Base-by-base conservation (phyloP, 2,888 invertebrate species). In the Chaetogeoica ovagalla region DNA sequence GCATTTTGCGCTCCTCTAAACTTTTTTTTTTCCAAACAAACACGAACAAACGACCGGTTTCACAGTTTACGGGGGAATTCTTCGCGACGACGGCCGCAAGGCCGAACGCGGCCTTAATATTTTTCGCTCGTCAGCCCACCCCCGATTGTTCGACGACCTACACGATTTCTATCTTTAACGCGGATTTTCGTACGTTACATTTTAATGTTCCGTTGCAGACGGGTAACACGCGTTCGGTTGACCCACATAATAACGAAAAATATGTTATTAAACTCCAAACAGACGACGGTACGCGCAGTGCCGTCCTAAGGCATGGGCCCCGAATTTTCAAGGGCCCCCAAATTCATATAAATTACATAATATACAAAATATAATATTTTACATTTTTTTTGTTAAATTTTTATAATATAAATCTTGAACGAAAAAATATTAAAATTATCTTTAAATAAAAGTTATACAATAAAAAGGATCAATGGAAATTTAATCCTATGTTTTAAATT, bases 111-210 rank as follows among this genome's bases (percentile, higher is more conserved):
- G 21, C 59, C 59, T 55, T 13, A 23, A 66, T 43, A 23, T 57
- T 57, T 43, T 43, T 75, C n/a, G 57, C 69, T 52, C 52, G 37
- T 76, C 68, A 69, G 76, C 60, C 76, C 69, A 76, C 76, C 76
- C 76, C 76, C 76, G 23, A 76, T 69, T 69, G 30, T 76, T 37
- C 69, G 52, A 60, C 76, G 60, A 68, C 76, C 76, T 69, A 76
- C 76, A 69, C 19, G 69, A 57, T 75, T 75, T 76, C 37, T 15
- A 76, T 69, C 60, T 52, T 66, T 23, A 19, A 21, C 21, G 65
- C n/a, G 21, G 59, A 59, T 13, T 1, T 15, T 19, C 43, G 43
- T 21, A 13, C n/a, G n/a, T 23, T 8, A 21, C 6, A 59, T 57
- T 70, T 66, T 43, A 43, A 21, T 37, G 63, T n/a, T 57, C n/a